phyloP scores from a whole-genome alignment of 1,140 invertebrate genomes.

The Spodoptera frugiperda region DNA sequence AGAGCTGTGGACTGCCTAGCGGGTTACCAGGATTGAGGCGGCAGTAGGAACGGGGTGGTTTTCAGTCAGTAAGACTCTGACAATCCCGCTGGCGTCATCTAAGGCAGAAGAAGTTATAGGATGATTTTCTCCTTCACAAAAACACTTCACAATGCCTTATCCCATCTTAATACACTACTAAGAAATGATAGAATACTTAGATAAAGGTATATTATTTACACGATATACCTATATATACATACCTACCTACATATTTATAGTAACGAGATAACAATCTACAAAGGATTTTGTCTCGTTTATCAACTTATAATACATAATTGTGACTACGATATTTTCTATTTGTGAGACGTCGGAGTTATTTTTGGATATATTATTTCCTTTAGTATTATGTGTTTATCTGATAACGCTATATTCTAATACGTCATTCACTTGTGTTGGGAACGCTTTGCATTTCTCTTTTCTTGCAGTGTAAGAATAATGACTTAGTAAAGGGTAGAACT shows the following conservation, averaged over 20 bases:
- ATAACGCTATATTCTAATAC: conserved; percentile 24
- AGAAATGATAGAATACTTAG: not conserved
- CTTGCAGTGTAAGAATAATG: not conserved
- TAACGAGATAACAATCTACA: conserved; percentile 21
- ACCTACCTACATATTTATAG: conserved; percentile 14
- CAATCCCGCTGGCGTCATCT: no score
- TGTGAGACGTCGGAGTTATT: conserved; percentile 22
- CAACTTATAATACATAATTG: conserved; percentile 35
- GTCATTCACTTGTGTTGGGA: conserved; percentile 2
- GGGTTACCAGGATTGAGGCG: no score
- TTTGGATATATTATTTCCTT: conserved; percentile 24
- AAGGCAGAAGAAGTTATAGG: no score
- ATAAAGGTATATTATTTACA: not conserved
- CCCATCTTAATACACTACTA: not conserved
- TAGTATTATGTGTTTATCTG: conserved; percentile 31
- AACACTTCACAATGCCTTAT: no score
- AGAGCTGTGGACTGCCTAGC: no score
- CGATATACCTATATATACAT: not conserved
- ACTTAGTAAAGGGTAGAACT: no score
- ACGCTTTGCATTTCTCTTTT: conserved; percentile 7
- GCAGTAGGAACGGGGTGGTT: no score
- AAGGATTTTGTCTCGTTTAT: conserved; percentile 23
- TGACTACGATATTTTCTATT: conserved; percentile 20
- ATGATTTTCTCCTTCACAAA: no score
- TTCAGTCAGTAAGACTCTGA: no score